Evolutionary conservation across 2,113 vertebrate species (phyloP).

Genomic region (Neogobius melanostomus): DNA sequence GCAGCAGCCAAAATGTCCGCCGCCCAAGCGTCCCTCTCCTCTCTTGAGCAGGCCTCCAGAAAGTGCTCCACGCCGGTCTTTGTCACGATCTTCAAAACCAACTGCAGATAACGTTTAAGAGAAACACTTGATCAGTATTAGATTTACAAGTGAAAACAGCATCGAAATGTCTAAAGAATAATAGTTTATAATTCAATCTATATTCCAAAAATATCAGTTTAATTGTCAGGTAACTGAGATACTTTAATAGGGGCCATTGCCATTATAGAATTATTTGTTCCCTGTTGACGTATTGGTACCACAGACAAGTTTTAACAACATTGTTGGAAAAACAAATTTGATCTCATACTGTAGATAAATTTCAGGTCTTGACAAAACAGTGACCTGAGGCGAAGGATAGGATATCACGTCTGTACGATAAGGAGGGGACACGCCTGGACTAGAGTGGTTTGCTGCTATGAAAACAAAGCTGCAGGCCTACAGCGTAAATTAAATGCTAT

Average conservation of each 20-base stretch:
- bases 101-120: slow-evolving; percentile 55
- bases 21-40: slow-evolving; percentile 92
- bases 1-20: slow-evolving; percentile 82
- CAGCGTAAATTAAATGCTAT: neutral
- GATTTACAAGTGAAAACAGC: neutral
- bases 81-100: slow-evolving; percentile 88
- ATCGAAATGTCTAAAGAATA: too few species aligned
- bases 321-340: neutral
- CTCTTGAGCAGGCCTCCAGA: slow-evolving; percentile 89
- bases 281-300: neutral
- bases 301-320: neutral
- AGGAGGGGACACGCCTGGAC: slow-evolving; percentile 6
- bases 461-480: slow-evolving; percentile 8
- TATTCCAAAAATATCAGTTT: too few species aligned
- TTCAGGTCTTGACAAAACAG: slow-evolving; percentile 33
- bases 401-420: neutral
- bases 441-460: slow-evolving; percentile 9
- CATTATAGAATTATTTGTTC: too few species aligned
- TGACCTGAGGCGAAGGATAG: slow-evolving; percentile 37
- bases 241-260: too few species aligned
- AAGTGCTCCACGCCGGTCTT: slow-evolving; percentile 83
- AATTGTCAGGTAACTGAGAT: too few species aligned
- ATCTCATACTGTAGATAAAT: neutral
- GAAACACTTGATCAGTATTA: neutral
- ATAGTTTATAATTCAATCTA: too few species aligned